Percentiles rank a stretch among this genome's conserved stretches.
These are phyloP conservation scores for Antheraea pernyi DNA, from an alignment of 1,140 invertebrate genomes.

Conservation along the genomic window DNA sequence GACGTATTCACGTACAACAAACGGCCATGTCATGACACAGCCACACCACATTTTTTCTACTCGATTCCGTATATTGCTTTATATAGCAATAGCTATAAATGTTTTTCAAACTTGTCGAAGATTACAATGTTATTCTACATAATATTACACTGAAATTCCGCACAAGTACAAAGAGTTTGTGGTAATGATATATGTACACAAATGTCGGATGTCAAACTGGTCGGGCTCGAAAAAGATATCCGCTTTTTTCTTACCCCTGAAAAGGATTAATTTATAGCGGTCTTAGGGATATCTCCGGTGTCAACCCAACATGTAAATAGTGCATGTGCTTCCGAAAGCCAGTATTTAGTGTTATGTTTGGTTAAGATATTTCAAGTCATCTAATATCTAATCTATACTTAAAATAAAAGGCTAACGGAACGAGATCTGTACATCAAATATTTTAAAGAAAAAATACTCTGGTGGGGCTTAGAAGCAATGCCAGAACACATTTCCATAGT, in stretches of 20 bases:
- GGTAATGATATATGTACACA: background rate
- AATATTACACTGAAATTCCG: background rate
- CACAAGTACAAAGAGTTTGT: background rate
- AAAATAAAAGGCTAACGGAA: no score
- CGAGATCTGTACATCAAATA: no score
- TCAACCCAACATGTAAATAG: background rate
- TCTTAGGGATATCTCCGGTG: slow-evolving; percentile 36
- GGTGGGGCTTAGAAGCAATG: no score
- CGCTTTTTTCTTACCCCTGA: slow-evolving; percentile 23
- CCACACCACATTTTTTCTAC: no score
- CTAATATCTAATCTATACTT: no score
- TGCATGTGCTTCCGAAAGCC: background rate
- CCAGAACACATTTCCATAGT: no score
- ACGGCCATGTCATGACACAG: no score
- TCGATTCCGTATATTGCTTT: no score
- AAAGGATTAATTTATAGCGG: slow-evolving; percentile 46
- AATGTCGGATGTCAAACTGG: slow-evolving; percentile 14
- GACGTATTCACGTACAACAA: no score
- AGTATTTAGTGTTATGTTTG: background rate
- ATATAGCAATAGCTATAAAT: background rate
- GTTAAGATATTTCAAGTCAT: background rate
- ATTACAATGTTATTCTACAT: background rate
- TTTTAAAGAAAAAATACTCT: no score
- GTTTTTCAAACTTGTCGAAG: background rate
- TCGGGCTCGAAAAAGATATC: slow-evolving; percentile 38